These are phyloP conservation scores for Baronia brevicornis DNA, from an alignment of 2,888 invertebrate genomes.

Conservation along the genomic window DNA sequence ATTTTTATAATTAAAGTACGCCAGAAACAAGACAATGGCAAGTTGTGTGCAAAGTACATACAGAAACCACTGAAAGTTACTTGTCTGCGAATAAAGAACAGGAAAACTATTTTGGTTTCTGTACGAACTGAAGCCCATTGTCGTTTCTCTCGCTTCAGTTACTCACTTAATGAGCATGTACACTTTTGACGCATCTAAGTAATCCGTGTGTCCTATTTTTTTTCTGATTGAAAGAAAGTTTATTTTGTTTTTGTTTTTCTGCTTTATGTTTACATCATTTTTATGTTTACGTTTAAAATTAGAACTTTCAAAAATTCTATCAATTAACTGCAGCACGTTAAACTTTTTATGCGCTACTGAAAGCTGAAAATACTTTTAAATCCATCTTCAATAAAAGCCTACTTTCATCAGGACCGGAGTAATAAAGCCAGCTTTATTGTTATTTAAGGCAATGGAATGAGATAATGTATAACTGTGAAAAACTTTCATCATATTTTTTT, in stretches of 20 bases:
- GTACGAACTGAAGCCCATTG: slow-evolving; percentile 14
- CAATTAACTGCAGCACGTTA: slow-evolving; percentile 53
- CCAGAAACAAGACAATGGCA: no score
- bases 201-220: no score
- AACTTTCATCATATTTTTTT: no score
- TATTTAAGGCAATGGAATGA: slow-evolving; percentile 62
- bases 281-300: slow-evolving; percentile 23
- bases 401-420: slow-evolving; percentile 61
- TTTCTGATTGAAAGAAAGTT: no score
- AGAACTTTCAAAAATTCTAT: slow-evolving; percentile 37
- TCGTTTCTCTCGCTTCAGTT: slow-evolving; percentile 17
- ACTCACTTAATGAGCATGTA: slow-evolving; percentile 17
- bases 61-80: slow-evolving; percentile 3
- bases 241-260: slow-evolving; percentile 12
- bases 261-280: slow-evolving; percentile 17
- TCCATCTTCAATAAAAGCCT: slow-evolving; percentile 65
- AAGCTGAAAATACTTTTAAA: slow-evolving; percentile 64
- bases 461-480: slow-evolving; percentile 50
- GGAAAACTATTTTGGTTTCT: slow-evolving; percentile 17
- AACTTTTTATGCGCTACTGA: slow-evolving; percentile 56
- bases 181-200: slow-evolving; percentile 13
- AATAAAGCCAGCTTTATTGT: slow-evolving; percentile 68
- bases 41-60: no score
- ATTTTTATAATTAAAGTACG: no score
- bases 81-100: slow-evolving; percentile 12